Evolutionary conservation across 2,797 vertebrate genomes (phyloP).

Genomic region (Ptychobarbus kaznakovi): DNA sequence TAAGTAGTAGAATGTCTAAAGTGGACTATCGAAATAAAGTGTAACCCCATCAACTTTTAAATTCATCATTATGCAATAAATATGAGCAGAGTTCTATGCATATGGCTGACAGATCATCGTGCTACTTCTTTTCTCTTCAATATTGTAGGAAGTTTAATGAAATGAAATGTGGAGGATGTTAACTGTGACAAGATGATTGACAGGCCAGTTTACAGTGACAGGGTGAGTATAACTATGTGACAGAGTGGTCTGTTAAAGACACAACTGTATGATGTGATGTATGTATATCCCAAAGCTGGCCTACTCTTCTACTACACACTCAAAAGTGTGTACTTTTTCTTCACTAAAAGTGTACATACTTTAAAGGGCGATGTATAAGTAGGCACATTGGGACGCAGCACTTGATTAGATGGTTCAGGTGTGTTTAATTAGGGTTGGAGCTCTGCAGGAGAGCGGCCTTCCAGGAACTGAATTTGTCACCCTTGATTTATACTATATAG

Average conservation of each 20-base stretch:
- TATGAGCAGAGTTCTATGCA: not conserved
- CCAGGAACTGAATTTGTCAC: not conserved
- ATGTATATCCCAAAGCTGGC: not conserved
- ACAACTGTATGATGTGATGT: not conserved
- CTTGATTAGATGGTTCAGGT: not conserved
- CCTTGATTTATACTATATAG: not conserved
- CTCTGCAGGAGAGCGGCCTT: not conserved
- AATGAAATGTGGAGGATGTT: not conserved
- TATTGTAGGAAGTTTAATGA: not conserved
- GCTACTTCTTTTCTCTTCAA: not conserved
- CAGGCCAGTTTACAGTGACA: not conserved
- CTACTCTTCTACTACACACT: not conserved
- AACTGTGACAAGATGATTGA: not conserved
- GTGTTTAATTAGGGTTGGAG: not conserved
- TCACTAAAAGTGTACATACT: not conserved
- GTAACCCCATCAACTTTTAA: not conserved
- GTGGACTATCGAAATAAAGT: too few species aligned
- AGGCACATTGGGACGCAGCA: not conserved
- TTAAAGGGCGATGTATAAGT: not conserved
- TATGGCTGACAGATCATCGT: not conserved
- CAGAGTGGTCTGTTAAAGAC: not conserved
- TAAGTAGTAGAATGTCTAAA: too few species aligned
- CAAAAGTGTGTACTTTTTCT: not conserved
- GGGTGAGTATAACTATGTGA: not conserved
- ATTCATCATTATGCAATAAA: not conserved